These are phyloP conservation scores for Bradypodion ventrale DNA, from an alignment of 2,797 vertebrate genomes.

Conservation along the genomic window DNA sequence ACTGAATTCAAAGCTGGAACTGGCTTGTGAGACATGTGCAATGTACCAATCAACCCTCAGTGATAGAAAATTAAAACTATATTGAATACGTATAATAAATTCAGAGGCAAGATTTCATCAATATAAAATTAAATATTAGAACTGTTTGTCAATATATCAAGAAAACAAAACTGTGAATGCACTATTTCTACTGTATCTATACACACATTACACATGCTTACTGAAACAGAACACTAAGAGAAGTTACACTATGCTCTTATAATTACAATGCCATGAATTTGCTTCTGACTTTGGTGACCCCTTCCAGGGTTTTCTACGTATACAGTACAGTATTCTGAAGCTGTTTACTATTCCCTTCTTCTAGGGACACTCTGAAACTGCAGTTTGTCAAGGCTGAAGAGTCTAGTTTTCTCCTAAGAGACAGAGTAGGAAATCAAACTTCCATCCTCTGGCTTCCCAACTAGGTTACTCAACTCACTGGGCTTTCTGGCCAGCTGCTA, in stretches of 20 bases:
- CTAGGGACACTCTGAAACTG: too few species aligned
- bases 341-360: too few species aligned
- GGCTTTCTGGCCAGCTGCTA: too few species aligned
- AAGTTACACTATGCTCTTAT: neutral
- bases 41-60: neutral
- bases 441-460: too few species aligned
- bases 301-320: too few species aligned
- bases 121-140: neutral
- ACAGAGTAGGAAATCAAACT: too few species aligned
- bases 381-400: too few species aligned
- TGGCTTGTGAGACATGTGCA: neutral
- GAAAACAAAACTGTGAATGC: neutral
- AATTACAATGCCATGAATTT: too few species aligned
- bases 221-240: slow-evolving; percentile 16
- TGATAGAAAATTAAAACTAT: neutral
- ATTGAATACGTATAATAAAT: neutral
- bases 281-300: too few species aligned
- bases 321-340: too few species aligned
- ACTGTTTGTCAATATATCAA: neutral
- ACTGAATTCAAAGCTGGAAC: neutral
- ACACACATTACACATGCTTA: neutral
- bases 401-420: too few species aligned
- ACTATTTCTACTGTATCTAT: neutral
- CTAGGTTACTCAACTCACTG: too few species aligned
- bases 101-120: neutral